Evolutionary conservation across 2,888 invertebrate species (phyloP).

Genomic region (Lissonota sp.): DNA sequence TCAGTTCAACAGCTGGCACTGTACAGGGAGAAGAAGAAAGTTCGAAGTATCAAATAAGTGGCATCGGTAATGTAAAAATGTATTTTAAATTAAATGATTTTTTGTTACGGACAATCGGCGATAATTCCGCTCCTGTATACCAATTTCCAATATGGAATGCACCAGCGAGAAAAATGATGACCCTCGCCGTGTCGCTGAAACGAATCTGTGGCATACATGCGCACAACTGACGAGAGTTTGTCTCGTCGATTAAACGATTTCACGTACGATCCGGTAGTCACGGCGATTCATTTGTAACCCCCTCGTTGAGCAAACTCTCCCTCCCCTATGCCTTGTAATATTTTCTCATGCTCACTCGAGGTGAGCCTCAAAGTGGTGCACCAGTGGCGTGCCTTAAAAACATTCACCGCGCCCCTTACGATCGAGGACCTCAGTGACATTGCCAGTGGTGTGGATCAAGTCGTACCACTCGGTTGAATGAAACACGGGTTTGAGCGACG

Average conservation of each 20-base stretch:
- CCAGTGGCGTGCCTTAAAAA: slow-evolving; percentile 52
- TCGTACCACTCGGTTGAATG: slow-evolving; percentile 20
- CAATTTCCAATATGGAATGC: neutral
- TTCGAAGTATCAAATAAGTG: slow-evolving; percentile 87
- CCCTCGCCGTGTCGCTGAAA: slow-evolving; percentile 1
- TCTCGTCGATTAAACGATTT: slow-evolving; percentile 56
- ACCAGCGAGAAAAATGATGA: slow-evolving; percentile 8
- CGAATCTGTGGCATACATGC: slow-evolving; percentile 20
- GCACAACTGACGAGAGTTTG: slow-evolving; percentile 43
- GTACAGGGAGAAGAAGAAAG: slow-evolving; percentile 90
- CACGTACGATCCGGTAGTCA: slow-evolving; percentile 41
- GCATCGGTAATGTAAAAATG: slow-evolving; percentile 8
- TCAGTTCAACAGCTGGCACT: slow-evolving; percentile 88
- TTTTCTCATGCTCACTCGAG: slow-evolving; percentile 41
- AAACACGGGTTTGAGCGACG: slow-evolving; percentile 19
- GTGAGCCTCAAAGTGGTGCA: slow-evolving; percentile 57
- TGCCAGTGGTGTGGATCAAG: neutral
- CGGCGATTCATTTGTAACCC: slow-evolving; percentile 49
- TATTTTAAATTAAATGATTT: slow-evolving; percentile 34
- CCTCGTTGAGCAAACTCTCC: slow-evolving; percentile 35
- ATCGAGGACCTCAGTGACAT: slow-evolving; percentile 13
- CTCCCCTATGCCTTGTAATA: slow-evolving; percentile 9
- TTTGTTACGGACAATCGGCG: neutral
- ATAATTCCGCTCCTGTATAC: neutral
- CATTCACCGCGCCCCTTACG: slow-evolving; percentile 25